phyloP scores from a whole-genome alignment of 2,113 vertebrate species.

The Arvicanthis niloticus region DNA sequence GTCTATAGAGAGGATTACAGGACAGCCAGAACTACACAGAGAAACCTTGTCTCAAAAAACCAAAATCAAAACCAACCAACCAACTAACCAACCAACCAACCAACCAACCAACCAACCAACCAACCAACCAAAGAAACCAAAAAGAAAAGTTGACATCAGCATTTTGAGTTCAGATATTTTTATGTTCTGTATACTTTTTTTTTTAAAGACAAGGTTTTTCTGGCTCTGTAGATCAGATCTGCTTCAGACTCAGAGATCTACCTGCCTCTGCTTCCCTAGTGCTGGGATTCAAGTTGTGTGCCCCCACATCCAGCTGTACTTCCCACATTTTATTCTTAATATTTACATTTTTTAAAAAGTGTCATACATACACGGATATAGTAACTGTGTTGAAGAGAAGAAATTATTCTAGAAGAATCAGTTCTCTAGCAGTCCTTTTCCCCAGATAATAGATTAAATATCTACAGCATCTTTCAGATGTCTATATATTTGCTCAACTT shows the following conservation, averaged over 20 bases:
- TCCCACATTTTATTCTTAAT: neutral
- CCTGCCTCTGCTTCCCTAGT: neutral
- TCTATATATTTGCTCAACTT: neutral
- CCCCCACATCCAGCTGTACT: neutral
- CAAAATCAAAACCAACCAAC: neutral
- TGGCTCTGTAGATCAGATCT: neutral
- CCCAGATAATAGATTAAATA: neutral
- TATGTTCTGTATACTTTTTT: neutral
- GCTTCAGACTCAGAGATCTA: neutral
- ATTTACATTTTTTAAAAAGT: slow-evolving; percentile 23
- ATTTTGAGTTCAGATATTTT: neutral
- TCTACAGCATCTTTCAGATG: neutral
- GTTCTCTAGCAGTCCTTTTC: neutral
- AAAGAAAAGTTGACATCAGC: neutral
- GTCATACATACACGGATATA: neutral
- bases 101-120: neutral
- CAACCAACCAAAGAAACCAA: neutral
- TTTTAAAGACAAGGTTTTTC: neutral
- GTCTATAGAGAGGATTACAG: neutral
- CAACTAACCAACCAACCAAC: neutral
- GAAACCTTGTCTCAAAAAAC: neutral
- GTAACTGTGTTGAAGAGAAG: neutral
- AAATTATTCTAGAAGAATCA: neutral
- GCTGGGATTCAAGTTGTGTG: neutral
- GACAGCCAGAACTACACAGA: neutral